Percentiles rank a stretch among this genome's conserved stretches.
Evolutionary conservation across 2,797 vertebrate species (phyloP).

Genomic region (Rhinoraja longicauda): DNA sequence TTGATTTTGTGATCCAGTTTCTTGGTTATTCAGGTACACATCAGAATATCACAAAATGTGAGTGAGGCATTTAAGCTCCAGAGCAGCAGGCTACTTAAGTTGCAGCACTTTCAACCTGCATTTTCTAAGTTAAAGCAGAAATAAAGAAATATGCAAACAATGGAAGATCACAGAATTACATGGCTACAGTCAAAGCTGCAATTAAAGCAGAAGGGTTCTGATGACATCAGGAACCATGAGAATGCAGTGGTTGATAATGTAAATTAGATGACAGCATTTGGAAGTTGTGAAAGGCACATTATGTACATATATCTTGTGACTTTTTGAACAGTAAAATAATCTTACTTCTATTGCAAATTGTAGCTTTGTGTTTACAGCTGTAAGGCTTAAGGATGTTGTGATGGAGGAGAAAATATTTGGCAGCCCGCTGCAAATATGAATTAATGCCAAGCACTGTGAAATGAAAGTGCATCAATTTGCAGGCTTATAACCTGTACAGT

Average conservation of each 20-base stretch:
- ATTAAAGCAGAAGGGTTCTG: not conserved
- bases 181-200: not conserved
- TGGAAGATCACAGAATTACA: not conserved
- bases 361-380: not conserved
- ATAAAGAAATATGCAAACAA: not conserved
- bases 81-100: not conserved
- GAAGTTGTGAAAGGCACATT: not conserved
- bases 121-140: not conserved
- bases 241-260: conserved; percentile 5
- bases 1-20: conserved; percentile 26
- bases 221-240: not conserved
- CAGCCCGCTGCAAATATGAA: not conserved
- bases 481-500: conserved; percentile 10
- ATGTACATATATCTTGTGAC: not conserved
- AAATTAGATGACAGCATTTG: not conserved
- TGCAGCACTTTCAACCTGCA: not conserved
- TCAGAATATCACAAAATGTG: not conserved
- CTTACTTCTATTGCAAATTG: conserved; percentile 8
- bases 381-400: not conserved
- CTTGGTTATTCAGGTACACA: not conserved
- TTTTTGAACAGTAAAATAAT: conserved; percentile 19
- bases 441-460: conserved; percentile 22
- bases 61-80: not conserved
- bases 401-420: conserved; percentile 22
- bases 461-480: conserved; percentile 21